Percentiles rank a stretch among this genome's conserved stretches.
Evolutionary conservation across 2,888 invertebrate genomes (phyloP).

Genomic region (Nomada goodeniana): DNA sequence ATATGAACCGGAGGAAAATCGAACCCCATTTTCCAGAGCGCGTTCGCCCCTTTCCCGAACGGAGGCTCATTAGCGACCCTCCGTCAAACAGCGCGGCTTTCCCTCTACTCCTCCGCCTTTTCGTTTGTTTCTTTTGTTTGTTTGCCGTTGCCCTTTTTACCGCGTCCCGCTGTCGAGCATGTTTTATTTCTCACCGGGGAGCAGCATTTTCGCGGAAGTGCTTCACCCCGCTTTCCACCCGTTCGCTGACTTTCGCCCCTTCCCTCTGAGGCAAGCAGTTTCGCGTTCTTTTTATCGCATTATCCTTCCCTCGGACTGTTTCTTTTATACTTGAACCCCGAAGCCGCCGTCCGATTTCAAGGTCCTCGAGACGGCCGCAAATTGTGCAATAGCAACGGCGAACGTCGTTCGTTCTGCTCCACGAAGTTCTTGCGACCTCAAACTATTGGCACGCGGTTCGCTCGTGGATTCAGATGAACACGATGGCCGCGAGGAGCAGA

Average conservation of each 20-base stretch:
- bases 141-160: conserved; percentile 34
- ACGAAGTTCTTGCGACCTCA: too few species aligned
- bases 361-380: background rate
- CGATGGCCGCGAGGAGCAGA: too few species aligned
- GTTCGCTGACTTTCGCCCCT: conserved; percentile 21
- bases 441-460: too few species aligned
- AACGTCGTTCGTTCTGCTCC: background rate
- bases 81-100: conserved; percentile 70
- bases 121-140: conserved; percentile 8
- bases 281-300: background rate
- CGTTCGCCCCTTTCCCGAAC: conserved; percentile 61
- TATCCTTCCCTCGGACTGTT: background rate
- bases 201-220: conserved; percentile 81
- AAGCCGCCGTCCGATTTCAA: background rate
- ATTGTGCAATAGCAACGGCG: conserved; percentile 1
- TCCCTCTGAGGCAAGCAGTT: conserved; percentile 19
- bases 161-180: conserved; percentile 64
- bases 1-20: conserved; percentile 61
- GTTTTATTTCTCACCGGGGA: conserved; percentile 78
- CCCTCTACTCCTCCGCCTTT: conserved; percentile 30
- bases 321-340: conserved; percentile 4
- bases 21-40: conserved; percentile 68
- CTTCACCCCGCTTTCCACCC: conserved; percentile 72
- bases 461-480: too few species aligned
- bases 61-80: conserved; percentile 79